Evolutionary conservation across 2,888 invertebrate genomes (phyloP), one percentile per base, ranked within the genome.

Genomic region (Habrosyne pyritoides): DNA sequence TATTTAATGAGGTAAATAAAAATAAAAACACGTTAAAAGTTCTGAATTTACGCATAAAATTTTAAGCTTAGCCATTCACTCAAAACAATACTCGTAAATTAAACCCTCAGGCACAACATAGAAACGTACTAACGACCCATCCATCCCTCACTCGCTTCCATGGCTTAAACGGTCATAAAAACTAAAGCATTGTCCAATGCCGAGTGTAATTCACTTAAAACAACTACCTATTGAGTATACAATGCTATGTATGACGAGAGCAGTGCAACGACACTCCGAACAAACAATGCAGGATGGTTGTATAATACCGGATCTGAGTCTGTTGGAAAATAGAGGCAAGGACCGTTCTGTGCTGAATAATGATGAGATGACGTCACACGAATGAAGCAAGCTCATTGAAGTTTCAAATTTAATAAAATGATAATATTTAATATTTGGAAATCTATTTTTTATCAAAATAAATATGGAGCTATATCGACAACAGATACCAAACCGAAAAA

Each of bases 171-270:
- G 78, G 77, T 76, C 75, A 77, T 86, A 83, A 84, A 84, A 83
- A 83, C 78, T 83, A 81, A 79, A 81, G 67, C 81, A 80, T 77
- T 75, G 81, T 81, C 81, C 83, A 63, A 74, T 80, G 74, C 78
- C 55, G 79, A 77, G 76, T 79, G 79, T 82, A 83, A 83, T 84
- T 80, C 79, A 84, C 85, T 83, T 79, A 83, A 76, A 75, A 69
- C 69, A 63, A 70, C 67, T 73, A 74, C 64, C 64, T 74, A 67
- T 73, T 73, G 70, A 74, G 70, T 56, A 71, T 69, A 74, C 60
- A 73, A 66, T 60, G 75, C 68, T 67, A 69, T 78, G 77, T 79
- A 77, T 69, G 64, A 72, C 72, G 69, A 26, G 22, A 66, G 74
- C 73, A 67, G 70, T 72, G 68, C 76, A 75, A 73, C 72, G 73